These are phyloP conservation scores for Lepus townsendii DNA, from an alignment of 2,797 vertebrate species.

Conservation along the genomic window DNA sequence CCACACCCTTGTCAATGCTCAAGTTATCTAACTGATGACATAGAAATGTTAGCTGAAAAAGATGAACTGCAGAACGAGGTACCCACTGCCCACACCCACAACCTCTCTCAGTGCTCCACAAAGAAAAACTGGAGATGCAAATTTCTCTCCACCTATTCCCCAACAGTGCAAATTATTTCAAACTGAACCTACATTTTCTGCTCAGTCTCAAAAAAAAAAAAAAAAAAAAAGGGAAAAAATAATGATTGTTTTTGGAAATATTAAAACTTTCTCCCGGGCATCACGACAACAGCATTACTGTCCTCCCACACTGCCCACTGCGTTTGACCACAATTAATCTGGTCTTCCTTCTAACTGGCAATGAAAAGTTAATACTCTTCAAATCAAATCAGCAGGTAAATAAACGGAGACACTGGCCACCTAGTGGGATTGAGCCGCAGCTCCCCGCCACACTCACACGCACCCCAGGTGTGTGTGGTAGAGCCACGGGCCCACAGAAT, in stretches of 20 bases:
- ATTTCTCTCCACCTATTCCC: background rate
- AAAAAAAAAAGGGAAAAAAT: background rate
- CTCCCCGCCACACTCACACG: background rate
- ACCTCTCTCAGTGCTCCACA: background rate
- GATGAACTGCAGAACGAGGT: background rate
- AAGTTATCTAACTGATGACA: background rate
- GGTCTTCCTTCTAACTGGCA: background rate
- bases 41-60: background rate
- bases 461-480: rapidly evolving
- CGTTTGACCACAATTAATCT: no score
- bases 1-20: background rate
- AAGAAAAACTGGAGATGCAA: background rate
- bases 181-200: background rate
- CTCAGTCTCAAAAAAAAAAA: background rate
- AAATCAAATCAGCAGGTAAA: background rate
- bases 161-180: background rate
- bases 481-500: background rate
- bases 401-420: background rate
- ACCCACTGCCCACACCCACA: background rate
- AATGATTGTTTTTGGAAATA: background rate
- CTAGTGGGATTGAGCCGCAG: background rate
- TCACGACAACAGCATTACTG: background rate
- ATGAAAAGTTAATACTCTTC: background rate
- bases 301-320: background rate
- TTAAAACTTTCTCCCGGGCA: background rate